Evolutionary conservation across 2,888 invertebrate species (phyloP).

Genomic region (Philaethria dido): DNA sequence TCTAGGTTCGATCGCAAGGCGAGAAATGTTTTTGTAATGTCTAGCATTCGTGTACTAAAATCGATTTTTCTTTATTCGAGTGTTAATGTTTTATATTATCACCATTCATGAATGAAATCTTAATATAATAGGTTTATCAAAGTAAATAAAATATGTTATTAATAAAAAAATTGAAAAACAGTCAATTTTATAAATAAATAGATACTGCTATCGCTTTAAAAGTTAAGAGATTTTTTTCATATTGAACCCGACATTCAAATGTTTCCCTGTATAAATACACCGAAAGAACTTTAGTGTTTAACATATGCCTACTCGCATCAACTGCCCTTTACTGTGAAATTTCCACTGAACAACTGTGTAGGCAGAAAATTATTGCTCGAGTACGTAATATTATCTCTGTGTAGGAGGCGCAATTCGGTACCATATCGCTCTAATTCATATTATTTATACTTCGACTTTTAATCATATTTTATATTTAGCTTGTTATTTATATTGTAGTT

Average conservation of each 20-base stretch:
- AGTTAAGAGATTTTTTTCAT: not conserved
- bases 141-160: not conserved
- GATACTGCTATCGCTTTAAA: not conserved
- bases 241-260: conserved; percentile 13
- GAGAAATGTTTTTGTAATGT: conserved; percentile 21
- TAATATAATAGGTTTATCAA: not conserved
- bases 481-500: not conserved
- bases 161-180: not conserved
- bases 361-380: conserved; percentile 45
- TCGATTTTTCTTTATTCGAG: not conserved
- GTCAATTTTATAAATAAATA: not conserved
- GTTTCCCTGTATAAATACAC: conserved; percentile 1
- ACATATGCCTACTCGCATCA: conserved; percentile 24
- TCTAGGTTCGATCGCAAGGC: conserved; percentile 32
- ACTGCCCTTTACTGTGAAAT: conserved; percentile 41
- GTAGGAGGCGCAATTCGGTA: conserved; percentile 46
- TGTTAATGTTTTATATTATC: not conserved
- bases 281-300: conserved; percentile 12
- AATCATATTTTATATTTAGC: not conserved
- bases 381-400: conserved; percentile 39
- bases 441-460: conserved; percentile 18
- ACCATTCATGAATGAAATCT: not conserved
- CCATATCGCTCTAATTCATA: conserved; percentile 38
- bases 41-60: not conserved
- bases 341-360: conserved; percentile 39